These are phyloP conservation scores for Noctua fimbriata DNA, from an alignment of 2,888 invertebrate genomes.

Conservation along the genomic window DNA sequence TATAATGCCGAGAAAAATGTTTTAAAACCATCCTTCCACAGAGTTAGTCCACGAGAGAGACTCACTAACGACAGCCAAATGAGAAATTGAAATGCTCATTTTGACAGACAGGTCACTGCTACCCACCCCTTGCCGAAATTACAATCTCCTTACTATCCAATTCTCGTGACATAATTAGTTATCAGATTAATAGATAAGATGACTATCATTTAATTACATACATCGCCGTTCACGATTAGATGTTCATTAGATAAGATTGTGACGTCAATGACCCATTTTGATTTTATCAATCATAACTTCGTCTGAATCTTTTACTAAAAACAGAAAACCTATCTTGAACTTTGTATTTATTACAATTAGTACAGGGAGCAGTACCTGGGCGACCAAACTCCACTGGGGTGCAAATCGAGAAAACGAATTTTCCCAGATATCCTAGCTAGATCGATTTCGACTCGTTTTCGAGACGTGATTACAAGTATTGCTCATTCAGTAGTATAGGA, in stretches of 20 bases:
- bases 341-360: no score
- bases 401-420: no score
- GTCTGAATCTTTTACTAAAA: not conserved
- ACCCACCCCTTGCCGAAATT: no score
- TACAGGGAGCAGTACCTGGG: no score
- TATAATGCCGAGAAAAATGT: not conserved
- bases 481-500: no score
- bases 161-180: not conserved
- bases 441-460: no score
- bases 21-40: not conserved
- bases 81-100: not conserved
- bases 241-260: not conserved
- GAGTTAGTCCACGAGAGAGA: not conserved
- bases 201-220: constrained; percentile 17
- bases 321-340: not conserved
- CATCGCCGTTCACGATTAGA: constrained; percentile 7
- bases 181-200: constrained; percentile 13
- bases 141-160: not conserved
- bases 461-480: no score
- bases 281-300: not conserved
- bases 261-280: constrained; percentile 17
- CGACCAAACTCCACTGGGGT: no score
- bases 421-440: no score
- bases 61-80: not conserved
- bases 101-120: not conserved